Evolutionary conservation across 2,113 vertebrate genomes (phyloP).

Genomic region (Pagrus major): DNA sequence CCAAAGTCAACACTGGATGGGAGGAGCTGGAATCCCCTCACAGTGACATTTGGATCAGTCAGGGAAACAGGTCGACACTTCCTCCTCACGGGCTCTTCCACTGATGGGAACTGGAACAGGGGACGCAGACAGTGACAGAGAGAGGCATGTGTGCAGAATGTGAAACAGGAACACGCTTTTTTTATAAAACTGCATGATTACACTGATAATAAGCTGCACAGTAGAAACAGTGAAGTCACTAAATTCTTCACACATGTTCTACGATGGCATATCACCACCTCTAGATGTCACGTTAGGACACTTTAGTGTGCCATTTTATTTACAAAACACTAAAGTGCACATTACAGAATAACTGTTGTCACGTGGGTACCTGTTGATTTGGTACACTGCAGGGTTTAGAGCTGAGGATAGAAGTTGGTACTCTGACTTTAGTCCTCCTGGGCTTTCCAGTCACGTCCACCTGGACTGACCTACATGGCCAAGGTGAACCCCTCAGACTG

Average conservation of each 20-base stretch:
- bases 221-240: neutral
- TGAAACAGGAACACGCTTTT: neutral
- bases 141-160: neutral
- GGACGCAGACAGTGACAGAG: neutral
- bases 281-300: neutral
- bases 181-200: neutral
- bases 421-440: constrained; percentile 83
- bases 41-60: constrained; percentile 7
- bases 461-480: constrained; percentile 39
- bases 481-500: constrained; percentile 16
- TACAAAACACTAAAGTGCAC: neutral
- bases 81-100: constrained; percentile 84
- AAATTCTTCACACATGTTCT: neutral
- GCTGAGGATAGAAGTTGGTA: constrained; percentile 82
- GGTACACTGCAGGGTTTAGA: constrained; percentile 81
- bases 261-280: neutral
- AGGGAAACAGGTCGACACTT: constrained; percentile 85
- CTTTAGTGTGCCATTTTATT: neutral
- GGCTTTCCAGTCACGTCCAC: constrained; percentile 84
- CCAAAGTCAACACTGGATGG: constrained; percentile 86
- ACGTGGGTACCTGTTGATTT: constrained; percentile 82
- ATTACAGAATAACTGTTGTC: neutral
- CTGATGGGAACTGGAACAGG: constrained; percentile 68
- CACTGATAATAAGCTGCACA: neutral
- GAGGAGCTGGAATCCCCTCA: constrained; percentile 85